Evolutionary conservation across 2,113 vertebrate species (phyloP).

Genomic region (Alethe castanea): DNA sequence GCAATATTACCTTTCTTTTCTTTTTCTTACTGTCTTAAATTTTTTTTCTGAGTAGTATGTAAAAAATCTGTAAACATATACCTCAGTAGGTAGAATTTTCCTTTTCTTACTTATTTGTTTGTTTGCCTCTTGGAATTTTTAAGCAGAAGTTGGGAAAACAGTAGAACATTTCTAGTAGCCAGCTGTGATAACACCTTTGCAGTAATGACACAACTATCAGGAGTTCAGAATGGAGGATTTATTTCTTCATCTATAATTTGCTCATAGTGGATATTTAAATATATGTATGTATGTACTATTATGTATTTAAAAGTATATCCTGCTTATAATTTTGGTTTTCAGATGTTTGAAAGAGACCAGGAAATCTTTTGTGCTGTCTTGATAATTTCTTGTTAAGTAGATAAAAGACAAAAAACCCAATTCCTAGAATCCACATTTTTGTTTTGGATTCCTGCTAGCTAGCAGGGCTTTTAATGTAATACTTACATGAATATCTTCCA

Average conservation of each 20-base stretch:
- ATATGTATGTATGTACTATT: neutral
- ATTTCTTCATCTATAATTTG: neutral
- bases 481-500: neutral
- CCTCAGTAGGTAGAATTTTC: neutral
- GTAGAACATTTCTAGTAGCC: neutral
- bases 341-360: neutral
- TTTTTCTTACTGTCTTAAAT: neutral
- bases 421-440: neutral
- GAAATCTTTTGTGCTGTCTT: neutral
- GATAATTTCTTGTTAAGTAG: constrained; percentile 20
- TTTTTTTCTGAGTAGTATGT: neutral
- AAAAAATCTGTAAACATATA: neutral
- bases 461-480: constrained; percentile 25
- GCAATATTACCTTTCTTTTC: neutral
- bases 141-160: neutral
- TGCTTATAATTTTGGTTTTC: neutral
- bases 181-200: neutral
- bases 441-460: neutral
- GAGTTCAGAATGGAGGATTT: neutral
- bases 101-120: neutral
- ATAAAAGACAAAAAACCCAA: neutral
- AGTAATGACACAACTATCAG: neutral
- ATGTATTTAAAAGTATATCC: constrained; percentile 8
- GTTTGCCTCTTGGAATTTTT: neutral
- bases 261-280: constrained; percentile 33